These are phyloP conservation scores for Mesorhabditis belari DNA, from an alignment of 2,888 invertebrate species.

Conservation along the genomic window DNA sequence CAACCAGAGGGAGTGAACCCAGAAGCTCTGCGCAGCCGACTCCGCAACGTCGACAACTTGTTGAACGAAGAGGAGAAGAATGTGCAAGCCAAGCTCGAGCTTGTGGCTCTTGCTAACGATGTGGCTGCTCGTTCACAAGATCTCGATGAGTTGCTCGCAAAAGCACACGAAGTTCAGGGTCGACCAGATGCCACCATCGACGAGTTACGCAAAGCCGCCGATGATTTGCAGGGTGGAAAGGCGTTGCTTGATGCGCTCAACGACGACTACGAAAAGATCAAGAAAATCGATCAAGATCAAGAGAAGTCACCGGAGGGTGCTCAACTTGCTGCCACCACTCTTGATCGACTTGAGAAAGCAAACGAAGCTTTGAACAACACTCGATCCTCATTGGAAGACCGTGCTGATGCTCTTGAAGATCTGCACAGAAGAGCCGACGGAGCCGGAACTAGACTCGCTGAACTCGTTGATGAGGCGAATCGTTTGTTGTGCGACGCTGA, in stretches of 20 bases:
- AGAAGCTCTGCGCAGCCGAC: constrained; percentile 1
- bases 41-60: background rate
- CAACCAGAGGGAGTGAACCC: too few species aligned
- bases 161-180: too few species aligned
- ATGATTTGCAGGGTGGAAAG: too few species aligned
- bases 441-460: constrained; percentile 15
- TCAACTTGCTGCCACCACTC: constrained; percentile 20
- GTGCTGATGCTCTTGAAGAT: constrained; percentile 2
- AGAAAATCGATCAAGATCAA: too few species aligned
- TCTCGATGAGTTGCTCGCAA: too few species aligned
- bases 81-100: too few species aligned
- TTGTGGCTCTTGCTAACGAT: too few species aligned
- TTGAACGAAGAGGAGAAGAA: background rate
- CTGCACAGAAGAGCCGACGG: constrained; percentile 15
- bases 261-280: too few species aligned
- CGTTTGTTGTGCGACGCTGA: constrained; percentile 23
- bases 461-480: constrained; percentile 21
- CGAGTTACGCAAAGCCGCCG: too few species aligned
- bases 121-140: too few species aligned
- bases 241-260: too few species aligned
- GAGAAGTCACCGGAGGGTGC: constrained; percentile 1
- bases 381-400: background rate
- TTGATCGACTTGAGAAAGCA: constrained; percentile 22
- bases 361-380: constrained; percentile 15
- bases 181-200: too few species aligned